phyloP scores from a whole-genome alignment of 2,888 invertebrate species.

The Morpho helenor region DNA sequence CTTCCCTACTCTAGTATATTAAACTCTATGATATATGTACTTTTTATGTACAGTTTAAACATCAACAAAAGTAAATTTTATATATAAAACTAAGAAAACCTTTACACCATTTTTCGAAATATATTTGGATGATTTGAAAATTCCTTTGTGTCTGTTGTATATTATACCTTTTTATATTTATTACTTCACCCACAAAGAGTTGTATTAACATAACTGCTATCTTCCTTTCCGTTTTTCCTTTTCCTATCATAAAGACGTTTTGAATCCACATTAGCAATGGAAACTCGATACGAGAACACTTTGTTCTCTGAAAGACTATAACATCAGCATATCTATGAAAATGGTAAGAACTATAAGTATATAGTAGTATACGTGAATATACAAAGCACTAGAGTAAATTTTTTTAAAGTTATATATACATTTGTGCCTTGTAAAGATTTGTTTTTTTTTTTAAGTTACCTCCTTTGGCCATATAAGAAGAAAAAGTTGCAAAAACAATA shows the following conservation, averaged over 20 bases:
- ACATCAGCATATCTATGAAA: slow-evolving; percentile 49
- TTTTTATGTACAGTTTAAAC: too few species aligned
- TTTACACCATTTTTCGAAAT: too few species aligned
- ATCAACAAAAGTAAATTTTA: too few species aligned
- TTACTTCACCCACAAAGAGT: slow-evolving; percentile 8
- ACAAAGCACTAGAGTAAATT: neutral
- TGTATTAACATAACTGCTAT: slow-evolving; percentile 9
- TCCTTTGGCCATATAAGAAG: too few species aligned
- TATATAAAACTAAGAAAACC: too few species aligned
- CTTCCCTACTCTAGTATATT: too few species aligned
- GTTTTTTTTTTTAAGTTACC: too few species aligned
- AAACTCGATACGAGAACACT: slow-evolving; percentile 34
- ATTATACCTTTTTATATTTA: neutral
- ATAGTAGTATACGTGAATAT: too few species aligned
- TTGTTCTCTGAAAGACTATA: slow-evolving; percentile 43
- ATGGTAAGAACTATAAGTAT: slow-evolving; percentile 14
- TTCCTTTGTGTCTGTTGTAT: neutral
- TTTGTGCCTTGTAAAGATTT: too few species aligned
- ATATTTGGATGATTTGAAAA: neutral
- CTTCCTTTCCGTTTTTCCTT: slow-evolving; percentile 3
- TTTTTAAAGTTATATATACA: slow-evolving; percentile 23
- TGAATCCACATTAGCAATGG: slow-evolving; percentile 13
- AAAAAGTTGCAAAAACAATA: too few species aligned
- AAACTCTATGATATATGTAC: too few species aligned
- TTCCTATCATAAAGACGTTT: slow-evolving; percentile 12